phyloP scores from a whole-genome alignment of 2,888 invertebrate genomes.

The Drosophila melanosoma region DNA sequence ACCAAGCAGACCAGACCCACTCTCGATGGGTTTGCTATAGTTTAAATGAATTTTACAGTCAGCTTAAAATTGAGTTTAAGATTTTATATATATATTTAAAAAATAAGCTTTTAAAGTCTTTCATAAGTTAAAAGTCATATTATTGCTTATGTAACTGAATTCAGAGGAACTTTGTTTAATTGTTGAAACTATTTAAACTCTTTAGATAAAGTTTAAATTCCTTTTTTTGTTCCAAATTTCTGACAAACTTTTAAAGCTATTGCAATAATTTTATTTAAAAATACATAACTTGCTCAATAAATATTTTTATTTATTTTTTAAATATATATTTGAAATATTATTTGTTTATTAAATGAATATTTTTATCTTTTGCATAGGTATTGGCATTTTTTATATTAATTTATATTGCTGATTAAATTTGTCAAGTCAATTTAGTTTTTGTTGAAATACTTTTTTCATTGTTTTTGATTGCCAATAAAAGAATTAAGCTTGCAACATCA shows the following conservation, averaged over 20 bases:
- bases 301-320: background rate
- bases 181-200: background rate
- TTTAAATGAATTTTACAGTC: background rate
- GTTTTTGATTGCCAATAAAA: background rate
- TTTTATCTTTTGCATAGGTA: background rate
- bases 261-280: background rate
- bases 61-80: background rate
- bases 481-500: constrained; percentile 4
- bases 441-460: background rate
- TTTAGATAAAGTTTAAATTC: background rate
- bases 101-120: background rate
- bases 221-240: background rate
- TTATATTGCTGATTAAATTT: background rate
- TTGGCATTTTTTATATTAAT: background rate
- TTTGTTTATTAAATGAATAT: background rate
- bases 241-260: background rate
- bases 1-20: constrained; percentile 9
- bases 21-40: constrained; percentile 27
- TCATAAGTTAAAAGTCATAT: background rate
- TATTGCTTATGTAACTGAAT: background rate
- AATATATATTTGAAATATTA: background rate
- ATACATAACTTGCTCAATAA: background rate
- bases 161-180: background rate
- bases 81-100: too few species aligned
- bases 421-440: background rate